phyloP scores from a whole-genome alignment of 2,113 vertebrate species.

The Panthera leo region DNA sequence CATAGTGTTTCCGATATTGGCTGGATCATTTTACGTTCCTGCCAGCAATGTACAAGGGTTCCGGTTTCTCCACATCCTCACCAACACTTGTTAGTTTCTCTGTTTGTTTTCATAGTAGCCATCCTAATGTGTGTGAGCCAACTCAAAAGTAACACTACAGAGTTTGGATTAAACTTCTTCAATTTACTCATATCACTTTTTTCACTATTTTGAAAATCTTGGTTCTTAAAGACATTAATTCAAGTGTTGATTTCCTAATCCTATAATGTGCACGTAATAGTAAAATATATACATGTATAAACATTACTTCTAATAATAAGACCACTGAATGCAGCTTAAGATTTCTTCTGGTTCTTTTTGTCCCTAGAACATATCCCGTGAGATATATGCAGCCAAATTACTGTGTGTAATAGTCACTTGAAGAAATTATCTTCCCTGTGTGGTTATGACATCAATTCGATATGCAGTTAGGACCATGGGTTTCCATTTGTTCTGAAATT shows the following conservation, averaged over 20 bases:
- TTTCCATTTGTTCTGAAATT: conserved; percentile 33
- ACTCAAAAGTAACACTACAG: background rate
- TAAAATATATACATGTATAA: background rate
- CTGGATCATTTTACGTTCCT: background rate
- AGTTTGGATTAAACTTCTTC: background rate
- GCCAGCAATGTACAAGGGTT: background rate
- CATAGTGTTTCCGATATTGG: background rate
- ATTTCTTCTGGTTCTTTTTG: background rate
- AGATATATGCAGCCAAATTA: background rate
- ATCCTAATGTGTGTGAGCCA: background rate
- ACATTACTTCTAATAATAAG: background rate
- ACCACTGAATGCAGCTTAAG: background rate
- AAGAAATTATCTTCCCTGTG: background rate
- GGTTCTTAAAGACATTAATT: background rate
- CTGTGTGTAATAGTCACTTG: background rate
- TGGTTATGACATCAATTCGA: background rate
- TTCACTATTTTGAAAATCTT: background rate
- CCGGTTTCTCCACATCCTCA: background rate
- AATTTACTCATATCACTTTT: background rate
- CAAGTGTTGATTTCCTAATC: conserved; percentile 27
- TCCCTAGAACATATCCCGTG: background rate
- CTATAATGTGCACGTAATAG: background rate
- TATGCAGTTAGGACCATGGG: background rate
- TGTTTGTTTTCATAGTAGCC: background rate
- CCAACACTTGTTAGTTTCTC: background rate